Base-by-base conservation (phyloP, 2,113 vertebrate genomes). In the Trochalopteron elliotii region DNA sequence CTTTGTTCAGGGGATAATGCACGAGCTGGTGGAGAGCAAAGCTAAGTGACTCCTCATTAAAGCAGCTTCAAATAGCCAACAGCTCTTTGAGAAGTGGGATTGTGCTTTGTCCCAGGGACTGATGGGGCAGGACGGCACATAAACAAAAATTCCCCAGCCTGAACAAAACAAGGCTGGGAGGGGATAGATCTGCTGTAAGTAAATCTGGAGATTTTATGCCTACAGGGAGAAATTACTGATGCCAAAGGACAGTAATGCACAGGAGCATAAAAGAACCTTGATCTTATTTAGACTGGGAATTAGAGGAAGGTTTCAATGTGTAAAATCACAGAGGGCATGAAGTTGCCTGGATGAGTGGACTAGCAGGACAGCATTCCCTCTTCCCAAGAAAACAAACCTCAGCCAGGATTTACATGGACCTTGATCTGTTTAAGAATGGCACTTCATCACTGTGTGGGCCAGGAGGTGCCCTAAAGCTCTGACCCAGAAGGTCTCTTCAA, bases 1-100 rank as follows among this genome's bases (percentile, higher is more conserved):
- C 24, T 96, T 87, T 96, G 93, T 80, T 90, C 77, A 39, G 92
- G 67, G 82, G 91, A 91, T 67, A 88, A 88, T n/a, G 85, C 78
- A 77, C 13, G 44, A 87, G 89, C 71, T 83, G 68, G 39, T 78
- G 52, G 80, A 83, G 63, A 72, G 59, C 91, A 94, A 59, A 94
- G 82, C 87, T 63, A 10, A 94, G 68, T 50, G 75, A 80, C 63
- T 90, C 56, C 93, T 85, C 20, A 47, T 55, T 55, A 93, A 90
- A 67, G 82, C 85, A 96, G 82, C 80, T 72, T 88, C 75, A 93
- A 75, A 86, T 7, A 55, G 15, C 84, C 50, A 77, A 9, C 35
- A 77, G 69, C 59, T 68, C 74, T 78, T 42, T 90, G 77, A 92
- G 77, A 85, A 77, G 55, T 13, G 35, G 49, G 33, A 60, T 64